Evolutionary conservation across 1,140 invertebrate genomes (phyloP).

Genomic region (Polypedilum vanderplanki): DNA sequence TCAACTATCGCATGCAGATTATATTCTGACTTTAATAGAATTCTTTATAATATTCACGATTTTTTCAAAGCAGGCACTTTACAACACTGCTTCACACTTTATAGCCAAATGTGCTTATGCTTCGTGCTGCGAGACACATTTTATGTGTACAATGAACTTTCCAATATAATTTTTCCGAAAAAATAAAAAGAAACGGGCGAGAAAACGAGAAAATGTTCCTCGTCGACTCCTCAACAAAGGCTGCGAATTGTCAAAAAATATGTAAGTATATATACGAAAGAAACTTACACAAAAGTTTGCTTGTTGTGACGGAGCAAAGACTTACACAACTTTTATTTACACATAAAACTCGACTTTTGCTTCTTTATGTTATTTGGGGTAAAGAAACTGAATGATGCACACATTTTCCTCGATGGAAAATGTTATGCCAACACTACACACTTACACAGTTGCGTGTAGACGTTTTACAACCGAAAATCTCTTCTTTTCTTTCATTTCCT

Average conservation of each 20-base stretch:
- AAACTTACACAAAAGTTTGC: slow-evolving; percentile 9
- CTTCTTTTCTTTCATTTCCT: too few species aligned
- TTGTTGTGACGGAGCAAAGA: slow-evolving; percentile 4
- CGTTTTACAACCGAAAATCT: not conserved
- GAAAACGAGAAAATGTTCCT: too few species aligned
- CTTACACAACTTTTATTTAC: not conserved
- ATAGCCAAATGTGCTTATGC: not conserved
- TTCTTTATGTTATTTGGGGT: not conserved
- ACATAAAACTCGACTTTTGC: not conserved
- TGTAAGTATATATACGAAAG: not conserved
- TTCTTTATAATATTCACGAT: not conserved
- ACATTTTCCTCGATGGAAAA: not conserved
- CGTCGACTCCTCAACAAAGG: not conserved
- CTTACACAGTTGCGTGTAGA: not conserved
- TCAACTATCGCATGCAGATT: not conserved
- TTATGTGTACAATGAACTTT: slow-evolving; percentile 25
- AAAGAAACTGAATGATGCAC: not conserved
- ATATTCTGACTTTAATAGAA: not conserved
- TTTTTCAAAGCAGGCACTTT: not conserved
- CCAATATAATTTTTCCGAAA: too few species aligned
- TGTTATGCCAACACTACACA: not conserved
- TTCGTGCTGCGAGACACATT: slow-evolving; percentile 21
- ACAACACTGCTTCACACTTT: not conserved
- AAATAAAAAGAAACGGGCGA: too few species aligned
- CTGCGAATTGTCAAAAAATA: not conserved